phyloP scores from a whole-genome alignment of 2,888 invertebrate genomes.

The Pegoplata infirma region DNA sequence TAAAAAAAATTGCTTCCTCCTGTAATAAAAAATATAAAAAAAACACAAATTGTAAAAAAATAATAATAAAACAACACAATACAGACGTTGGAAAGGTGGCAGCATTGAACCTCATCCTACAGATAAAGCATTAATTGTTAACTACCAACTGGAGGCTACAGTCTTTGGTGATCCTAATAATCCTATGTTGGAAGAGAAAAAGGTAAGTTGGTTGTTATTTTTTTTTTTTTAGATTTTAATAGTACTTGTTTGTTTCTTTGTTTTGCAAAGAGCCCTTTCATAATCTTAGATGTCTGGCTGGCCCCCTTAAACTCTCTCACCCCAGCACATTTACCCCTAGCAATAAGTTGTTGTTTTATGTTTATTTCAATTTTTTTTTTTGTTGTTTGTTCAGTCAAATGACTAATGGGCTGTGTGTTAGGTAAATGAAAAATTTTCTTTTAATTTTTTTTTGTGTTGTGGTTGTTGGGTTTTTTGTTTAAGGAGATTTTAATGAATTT shows the following conservation, averaged over 20 bases:
- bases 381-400: constrained; percentile 30
- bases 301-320: neutral
- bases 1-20: constrained; percentile 34
- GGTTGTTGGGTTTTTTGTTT: neutral
- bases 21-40: constrained; percentile 24
- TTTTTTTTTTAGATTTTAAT: neutral
- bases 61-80: constrained; percentile 27
- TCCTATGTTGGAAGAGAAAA: constrained; percentile 89
- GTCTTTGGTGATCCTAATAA: constrained; percentile 88
- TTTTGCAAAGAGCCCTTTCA: neutral
- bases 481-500: constrained; percentile 48
- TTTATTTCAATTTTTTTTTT: constrained; percentile 14
- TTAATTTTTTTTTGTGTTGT: constrained; percentile 14
- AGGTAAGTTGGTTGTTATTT: constrained; percentile 80
- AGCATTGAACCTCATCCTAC: constrained; percentile 93
- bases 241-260: neutral
- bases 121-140: constrained; percentile 90
- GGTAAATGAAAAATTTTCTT: constrained; percentile 34
- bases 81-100: constrained; percentile 85
- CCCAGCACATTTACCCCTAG: constrained; percentile 17
- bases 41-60: constrained; percentile 31
- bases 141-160: constrained; percentile 92
- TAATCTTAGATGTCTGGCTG: neutral
- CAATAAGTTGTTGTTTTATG: constrained; percentile 29
- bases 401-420: constrained; percentile 54